A percentile compares a stretch with the other conserved stretches of the same genome.
phyloP scores from a whole-genome alignment of 2,113 vertebrate species.

The Anarhynchus alexandrinus region DNA sequence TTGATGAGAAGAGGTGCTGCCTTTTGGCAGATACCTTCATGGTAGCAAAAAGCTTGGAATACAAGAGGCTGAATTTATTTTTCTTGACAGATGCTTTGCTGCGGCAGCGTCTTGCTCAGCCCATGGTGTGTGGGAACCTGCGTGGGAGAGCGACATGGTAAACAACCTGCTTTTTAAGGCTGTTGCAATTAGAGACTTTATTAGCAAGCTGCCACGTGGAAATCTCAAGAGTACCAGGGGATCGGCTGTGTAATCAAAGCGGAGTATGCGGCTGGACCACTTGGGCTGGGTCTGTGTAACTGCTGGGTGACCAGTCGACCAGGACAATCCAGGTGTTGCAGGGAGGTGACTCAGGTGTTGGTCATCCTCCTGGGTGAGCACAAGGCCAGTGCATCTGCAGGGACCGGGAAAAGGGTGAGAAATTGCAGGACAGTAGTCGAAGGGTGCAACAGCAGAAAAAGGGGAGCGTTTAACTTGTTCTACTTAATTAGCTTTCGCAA shows the following conservation, averaged over 20 bases:
- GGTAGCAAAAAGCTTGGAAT: neutral
- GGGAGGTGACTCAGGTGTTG: neutral
- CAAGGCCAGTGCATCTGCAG: neutral
- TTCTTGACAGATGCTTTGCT: neutral
- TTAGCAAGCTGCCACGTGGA: conserved; percentile 10
- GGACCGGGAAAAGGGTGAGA: neutral
- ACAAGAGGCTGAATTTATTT: neutral
- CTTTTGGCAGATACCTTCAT: conserved; percentile 25
- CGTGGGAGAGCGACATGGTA: neutral
- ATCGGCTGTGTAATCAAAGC: neutral
- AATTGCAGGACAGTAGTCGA: fast-evolving
- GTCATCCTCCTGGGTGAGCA: neutral
- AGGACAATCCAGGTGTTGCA: neutral
- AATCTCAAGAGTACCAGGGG: neutral
- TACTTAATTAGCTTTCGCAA: neutral
- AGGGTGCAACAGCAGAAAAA: neutral
- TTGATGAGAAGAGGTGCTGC: neutral
- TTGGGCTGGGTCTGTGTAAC: neutral
- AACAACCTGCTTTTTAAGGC: conserved; percentile 42
- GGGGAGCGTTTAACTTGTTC: neutral
- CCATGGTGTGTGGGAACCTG: conserved; percentile 12
- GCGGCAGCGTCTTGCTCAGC: neutral
- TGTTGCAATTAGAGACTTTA: conserved; percentile 25
- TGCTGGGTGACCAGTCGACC: neutral
- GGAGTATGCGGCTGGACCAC: neutral